A percentile compares a stretch with the other conserved stretches of the same genome.
These are phyloP conservation scores for Coracias cyanogaster DNA, from an alignment of 2,797 vertebrate species.

Conservation along the genomic window DNA sequence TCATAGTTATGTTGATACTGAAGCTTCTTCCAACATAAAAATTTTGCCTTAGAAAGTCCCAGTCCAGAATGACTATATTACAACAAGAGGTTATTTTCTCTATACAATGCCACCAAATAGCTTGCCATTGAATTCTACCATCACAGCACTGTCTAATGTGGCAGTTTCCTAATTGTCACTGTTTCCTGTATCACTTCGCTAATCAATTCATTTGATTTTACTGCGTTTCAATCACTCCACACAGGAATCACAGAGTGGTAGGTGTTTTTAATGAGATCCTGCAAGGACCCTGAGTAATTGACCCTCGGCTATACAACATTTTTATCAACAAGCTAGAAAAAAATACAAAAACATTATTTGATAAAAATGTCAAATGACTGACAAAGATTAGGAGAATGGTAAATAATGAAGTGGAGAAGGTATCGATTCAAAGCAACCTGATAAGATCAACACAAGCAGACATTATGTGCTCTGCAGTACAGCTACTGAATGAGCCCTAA, in stretches of 20 bases:
- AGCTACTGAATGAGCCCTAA: slow-evolving; percentile 31
- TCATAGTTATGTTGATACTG: rapidly evolving
- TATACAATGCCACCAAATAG: neutral
- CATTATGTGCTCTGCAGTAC: slow-evolving; percentile 1
- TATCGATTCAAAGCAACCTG: slow-evolving; percentile 65
- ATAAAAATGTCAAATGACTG: slow-evolving; percentile 68
- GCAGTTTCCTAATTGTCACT: slow-evolving; percentile 43
- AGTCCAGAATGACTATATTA: neutral
- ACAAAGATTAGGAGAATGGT: slow-evolving; percentile 66
- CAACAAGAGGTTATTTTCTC: neutral
- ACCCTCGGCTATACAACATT: slow-evolving; percentile 53
- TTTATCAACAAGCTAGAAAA: slow-evolving; percentile 62
- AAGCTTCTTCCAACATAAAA: neutral
- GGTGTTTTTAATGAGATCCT: slow-evolving; percentile 56
- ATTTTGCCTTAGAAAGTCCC: neutral
- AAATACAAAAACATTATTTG: slow-evolving; percentile 65
- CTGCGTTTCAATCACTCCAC: neutral
- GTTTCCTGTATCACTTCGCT: slow-evolving; percentile 15
- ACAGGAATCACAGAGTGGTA: neutral
- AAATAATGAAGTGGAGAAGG: slow-evolving; percentile 67
- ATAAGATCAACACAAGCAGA: slow-evolving; percentile 68
- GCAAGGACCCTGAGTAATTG: slow-evolving; percentile 46
- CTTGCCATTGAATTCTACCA: neutral
- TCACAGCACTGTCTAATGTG: neutral
- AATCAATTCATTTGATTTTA: slow-evolving; percentile 52